Percentiles rank a stretch among this genome's conserved stretches.
Evolutionary conservation across 2,888 invertebrate species (phyloP).

Genomic region (Lasioglossum lativentre): DNA sequence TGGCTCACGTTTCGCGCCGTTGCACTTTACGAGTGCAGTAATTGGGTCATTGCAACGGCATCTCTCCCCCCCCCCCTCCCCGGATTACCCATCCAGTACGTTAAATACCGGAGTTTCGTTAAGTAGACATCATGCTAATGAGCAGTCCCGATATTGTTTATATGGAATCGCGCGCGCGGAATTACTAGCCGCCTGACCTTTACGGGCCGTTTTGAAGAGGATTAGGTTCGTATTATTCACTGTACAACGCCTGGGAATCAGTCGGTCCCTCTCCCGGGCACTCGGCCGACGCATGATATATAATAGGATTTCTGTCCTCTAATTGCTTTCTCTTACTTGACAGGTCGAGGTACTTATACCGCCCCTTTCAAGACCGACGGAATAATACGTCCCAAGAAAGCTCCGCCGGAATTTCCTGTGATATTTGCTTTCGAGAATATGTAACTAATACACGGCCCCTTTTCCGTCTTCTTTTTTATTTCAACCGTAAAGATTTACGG

Average conservation of each 20-base stretch:
- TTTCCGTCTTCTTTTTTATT: no score
- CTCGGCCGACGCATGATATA: neutral
- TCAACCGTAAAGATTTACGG: no score
- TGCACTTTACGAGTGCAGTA: conserved; percentile 70
- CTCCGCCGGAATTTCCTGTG: neutral
- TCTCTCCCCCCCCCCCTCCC: neutral
- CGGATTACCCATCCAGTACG: conserved; percentile 44
- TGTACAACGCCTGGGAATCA: neutral
- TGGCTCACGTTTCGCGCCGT: conserved; percentile 67
- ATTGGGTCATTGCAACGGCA: conserved; percentile 67
- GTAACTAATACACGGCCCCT: no score
- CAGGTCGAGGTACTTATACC: neutral
- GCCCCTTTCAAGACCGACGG: neutral
- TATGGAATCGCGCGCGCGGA: neutral
- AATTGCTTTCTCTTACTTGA: neutral
- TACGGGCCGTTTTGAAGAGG: neutral
- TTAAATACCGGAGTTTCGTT: conserved; percentile 57
- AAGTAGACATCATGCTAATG: conserved; percentile 46
- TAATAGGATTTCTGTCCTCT: conserved; percentile 7
- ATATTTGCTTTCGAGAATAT: neutral
- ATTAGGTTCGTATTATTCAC: neutral
- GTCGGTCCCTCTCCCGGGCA: neutral
- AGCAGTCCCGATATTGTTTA: conserved; percentile 43
- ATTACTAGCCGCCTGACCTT: neutral
- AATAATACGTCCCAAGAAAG: neutral